Evolutionary conservation across 2,888 invertebrate genomes (phyloP), one percentile per base, ranked within the genome.

Genomic region (Ophion ellenae): DNA sequence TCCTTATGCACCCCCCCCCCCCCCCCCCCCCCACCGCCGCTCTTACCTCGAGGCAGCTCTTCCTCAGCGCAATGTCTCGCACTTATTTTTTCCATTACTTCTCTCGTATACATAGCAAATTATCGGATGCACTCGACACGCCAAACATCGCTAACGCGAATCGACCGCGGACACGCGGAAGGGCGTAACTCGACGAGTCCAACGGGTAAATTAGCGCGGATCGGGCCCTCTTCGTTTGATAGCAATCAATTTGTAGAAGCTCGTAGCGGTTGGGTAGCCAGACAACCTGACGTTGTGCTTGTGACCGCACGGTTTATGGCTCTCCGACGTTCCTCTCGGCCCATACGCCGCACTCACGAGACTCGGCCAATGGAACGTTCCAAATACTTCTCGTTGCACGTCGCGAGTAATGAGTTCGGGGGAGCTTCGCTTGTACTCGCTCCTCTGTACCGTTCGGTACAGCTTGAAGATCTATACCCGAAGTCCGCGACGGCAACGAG

Each of bases 351-450:
- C 53, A 89, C 89, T 88, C 89, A 87, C 89, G 86, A 92, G 92
- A 92, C 91, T 92, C 93, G 93, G 92, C 92, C 93, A 93, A 90
- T 91, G 93, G 92, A 93, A 93, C 93, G 93, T 92, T 92, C 93
- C 92, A 90, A 93, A 93, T 93, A 93, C 93, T 93, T 92, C 90
- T 91, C 91, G 92, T 90, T 89, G 89, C 90, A 89, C 91, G 89
- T 90, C 89, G 89, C 89, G 86, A 89, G 88, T 89, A 87, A 88
- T 87, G 88, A 88, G 88, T 84, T 86, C 88, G 88, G 87, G 88
- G 86, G 88, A 83, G 86, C 86, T 87, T 86, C 40, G 28, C 53
- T 47, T 67, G 71, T 61, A 67, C 66, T 71, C 53, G 40, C 73
- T 57, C 28, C 57, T 63, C 53, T 73, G 57, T 76, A 71, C 71